Base-by-base conservation (phyloP, 2,888 invertebrate species). In the Hartigia nigra region DNA sequence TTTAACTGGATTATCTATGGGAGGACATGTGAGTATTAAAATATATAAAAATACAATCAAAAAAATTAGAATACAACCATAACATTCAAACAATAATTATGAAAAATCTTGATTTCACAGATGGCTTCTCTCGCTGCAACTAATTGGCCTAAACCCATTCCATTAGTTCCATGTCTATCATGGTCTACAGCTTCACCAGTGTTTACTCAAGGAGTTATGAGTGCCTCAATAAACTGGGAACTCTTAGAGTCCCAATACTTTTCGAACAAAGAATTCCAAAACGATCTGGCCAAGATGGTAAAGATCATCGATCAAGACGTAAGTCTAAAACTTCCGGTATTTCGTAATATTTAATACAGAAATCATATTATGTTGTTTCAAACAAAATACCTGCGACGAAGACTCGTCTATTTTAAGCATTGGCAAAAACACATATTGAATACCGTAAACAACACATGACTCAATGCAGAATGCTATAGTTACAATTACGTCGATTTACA, bases 91-190 rank as follows among this genome's bases (percentile, higher is more conserved):
- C 55, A 77, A 74, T 76, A 72, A 75, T 77, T 83, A 75, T 80
- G 72, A 55, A 31, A 79, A 83, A 76, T 77, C 77, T 82, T 80
- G 85, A 78, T 82, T 86, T 87, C 90, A 76, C 92, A 99, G 98
- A 99, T 99, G 99, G 99, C 99, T 82, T 98, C 98, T 11, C 93
- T 99, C 85, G 98, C 99, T 83, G 99, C 98, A 23, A 96, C 98
- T 14, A 98, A 96, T 92, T 98, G 98, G 97, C 97, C 97, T 35
- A 97, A 98, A 90, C 99, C 99, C 12, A 92, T 99, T 84, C 96
- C 97, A 4, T 92, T 99, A 80, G 96, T 99, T 32, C 99, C 99
- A 74, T 99, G 99, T 90, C 93, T 99, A 55, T 98, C 99, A 0
- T 99, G 99, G 98, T 98, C 98, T 3, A 98, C 99, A 12, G 99